Evolutionary conservation across 2,113 vertebrate genomes (phyloP).

Genomic region (Leptobrachium ailaonicum): DNA sequence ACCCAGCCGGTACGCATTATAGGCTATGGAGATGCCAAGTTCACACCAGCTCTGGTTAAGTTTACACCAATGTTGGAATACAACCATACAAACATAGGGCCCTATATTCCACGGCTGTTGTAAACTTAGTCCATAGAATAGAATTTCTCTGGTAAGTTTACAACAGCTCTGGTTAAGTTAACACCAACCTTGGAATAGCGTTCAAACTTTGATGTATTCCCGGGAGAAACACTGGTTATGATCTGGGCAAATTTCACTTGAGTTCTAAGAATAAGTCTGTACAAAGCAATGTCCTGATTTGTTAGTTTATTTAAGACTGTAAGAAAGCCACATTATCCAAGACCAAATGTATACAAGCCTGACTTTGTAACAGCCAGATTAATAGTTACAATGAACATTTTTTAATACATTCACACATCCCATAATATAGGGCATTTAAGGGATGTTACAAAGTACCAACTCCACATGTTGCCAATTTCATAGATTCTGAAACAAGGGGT

Average conservation of each 20-base stretch:
- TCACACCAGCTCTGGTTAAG: too few species aligned
- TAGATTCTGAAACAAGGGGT: background rate
- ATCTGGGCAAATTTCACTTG: background rate
- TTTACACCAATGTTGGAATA: too few species aligned
- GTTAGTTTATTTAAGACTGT: conserved; percentile 11
- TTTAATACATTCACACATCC: background rate
- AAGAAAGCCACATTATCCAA: conserved; percentile 1
- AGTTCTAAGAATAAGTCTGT: background rate
- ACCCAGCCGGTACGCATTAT: too few species aligned
- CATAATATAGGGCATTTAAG: background rate
- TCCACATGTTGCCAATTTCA: background rate
- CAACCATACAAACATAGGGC: too few species aligned
- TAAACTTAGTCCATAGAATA: too few species aligned
- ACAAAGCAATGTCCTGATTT: background rate
- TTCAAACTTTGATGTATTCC: too few species aligned
- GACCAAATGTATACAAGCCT: background rate
- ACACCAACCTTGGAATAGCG: too few species aligned
- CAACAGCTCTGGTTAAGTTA: too few species aligned
- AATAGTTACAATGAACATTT: background rate
- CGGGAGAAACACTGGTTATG: too few species aligned
- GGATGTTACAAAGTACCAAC: background rate
- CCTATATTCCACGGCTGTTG: too few species aligned
- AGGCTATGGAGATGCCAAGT: too few species aligned
- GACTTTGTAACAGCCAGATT: conserved; percentile 20
- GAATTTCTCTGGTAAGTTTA: too few species aligned